Conservation (phyloP, 2,113 vertebrate genomes). For the Camarhynchus parvulus region DNA sequence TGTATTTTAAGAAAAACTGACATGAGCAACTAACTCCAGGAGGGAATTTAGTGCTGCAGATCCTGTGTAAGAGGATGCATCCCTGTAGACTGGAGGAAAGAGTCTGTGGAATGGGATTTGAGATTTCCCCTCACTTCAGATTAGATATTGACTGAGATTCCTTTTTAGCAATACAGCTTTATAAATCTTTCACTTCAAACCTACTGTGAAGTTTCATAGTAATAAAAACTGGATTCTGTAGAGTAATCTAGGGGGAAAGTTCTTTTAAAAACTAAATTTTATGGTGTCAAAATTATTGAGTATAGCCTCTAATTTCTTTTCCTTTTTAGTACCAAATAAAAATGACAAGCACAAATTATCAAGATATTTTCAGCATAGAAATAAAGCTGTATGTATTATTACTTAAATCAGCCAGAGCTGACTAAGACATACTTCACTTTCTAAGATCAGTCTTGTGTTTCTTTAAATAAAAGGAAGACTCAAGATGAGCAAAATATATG, state of each 20-base stretch:
- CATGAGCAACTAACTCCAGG: not conserved
- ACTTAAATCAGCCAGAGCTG: not conserved
- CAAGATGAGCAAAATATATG: not conserved
- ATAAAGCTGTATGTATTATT: not conserved
- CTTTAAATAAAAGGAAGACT: not conserved
- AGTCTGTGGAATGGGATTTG: not conserved
- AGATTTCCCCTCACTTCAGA: not conserved
- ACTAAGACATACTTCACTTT: not conserved
- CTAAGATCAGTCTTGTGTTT: not conserved
- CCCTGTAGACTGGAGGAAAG: not conserved
- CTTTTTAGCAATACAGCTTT: not conserved
- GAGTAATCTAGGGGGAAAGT: not conserved
- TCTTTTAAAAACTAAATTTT: not conserved
- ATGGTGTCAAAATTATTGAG: not conserved
- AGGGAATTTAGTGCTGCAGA: not conserved
- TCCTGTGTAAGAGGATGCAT: not conserved
- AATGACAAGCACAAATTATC: not conserved
- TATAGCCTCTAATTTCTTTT: not conserved
- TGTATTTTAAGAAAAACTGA: not conserved
- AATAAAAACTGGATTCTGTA: not conserved
- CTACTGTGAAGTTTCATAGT: not conserved
- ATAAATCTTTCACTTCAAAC: not conserved
- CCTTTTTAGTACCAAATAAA: not conserved
- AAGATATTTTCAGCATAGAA: not conserved
- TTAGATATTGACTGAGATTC: not conserved